Conservation (phyloP, 2,113 vertebrate species). For the Poeciliopsis retropinna region DNA sequence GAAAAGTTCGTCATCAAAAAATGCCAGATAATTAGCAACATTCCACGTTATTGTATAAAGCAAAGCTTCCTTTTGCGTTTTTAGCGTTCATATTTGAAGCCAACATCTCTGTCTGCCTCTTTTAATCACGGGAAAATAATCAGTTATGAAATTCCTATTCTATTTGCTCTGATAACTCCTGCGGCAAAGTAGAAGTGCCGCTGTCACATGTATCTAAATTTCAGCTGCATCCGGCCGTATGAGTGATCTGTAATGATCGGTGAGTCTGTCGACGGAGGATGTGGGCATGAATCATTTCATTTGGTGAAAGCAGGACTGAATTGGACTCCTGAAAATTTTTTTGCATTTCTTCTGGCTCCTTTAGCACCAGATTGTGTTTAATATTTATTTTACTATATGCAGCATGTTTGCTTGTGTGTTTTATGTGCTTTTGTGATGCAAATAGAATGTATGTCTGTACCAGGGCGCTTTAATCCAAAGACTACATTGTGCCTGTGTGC, state of each 20-base stretch:
- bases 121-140: conserved; percentile 60
- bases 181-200: conserved; percentile 42
- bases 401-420: neutral
- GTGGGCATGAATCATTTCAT: conserved; percentile 63
- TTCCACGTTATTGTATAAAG: conserved; percentile 19
- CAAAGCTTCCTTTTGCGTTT: conserved; percentile 36
- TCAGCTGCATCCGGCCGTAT: conserved; percentile 44
- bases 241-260: conserved; percentile 62
- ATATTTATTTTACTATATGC: conserved; percentile 12
- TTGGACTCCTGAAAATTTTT: conserved; percentile 50
- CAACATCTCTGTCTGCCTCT: conserved; percentile 54
- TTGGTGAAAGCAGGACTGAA: conserved; percentile 58
- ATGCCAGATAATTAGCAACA: conserved; percentile 46
- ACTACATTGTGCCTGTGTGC: conserved; percentile 11
- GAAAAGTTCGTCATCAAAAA: conserved; percentile 16
- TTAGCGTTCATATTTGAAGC: conserved; percentile 30
- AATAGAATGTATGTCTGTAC: conserved; percentile 18
- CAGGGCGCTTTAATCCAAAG: conserved; percentile 30
- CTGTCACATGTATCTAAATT: conserved; percentile 42
- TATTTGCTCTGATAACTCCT: conserved; percentile 62
- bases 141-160: conserved; percentile 54
- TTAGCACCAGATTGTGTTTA: conserved; percentile 10
- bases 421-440: conserved; percentile 38
- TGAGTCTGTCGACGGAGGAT: conserved; percentile 66
- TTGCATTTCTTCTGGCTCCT: conserved; percentile 32